phyloP scores from a whole-genome alignment of 2,797 vertebrate species.

The Xenentodon cancila region DNA sequence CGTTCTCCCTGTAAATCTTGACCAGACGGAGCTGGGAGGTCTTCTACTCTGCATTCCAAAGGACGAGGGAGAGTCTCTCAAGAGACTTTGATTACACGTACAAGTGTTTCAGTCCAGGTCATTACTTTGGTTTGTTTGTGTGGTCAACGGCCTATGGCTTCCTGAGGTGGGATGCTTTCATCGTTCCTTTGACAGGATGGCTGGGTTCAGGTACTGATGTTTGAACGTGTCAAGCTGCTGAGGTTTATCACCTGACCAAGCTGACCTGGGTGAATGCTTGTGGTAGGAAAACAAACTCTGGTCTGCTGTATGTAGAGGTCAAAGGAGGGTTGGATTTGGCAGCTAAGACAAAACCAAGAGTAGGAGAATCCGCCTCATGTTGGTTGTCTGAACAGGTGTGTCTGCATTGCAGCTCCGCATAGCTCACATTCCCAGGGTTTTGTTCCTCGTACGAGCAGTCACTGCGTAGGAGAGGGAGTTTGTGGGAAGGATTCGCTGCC shows the following conservation, averaged over 20 bases:
- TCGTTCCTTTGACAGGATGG: conserved; percentile 8
- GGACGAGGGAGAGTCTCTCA: conserved; percentile 15
- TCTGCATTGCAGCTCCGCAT: conserved; percentile 51
- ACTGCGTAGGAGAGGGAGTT: conserved; percentile 38
- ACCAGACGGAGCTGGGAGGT: conserved; percentile 39
- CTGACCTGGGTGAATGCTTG: conserved; percentile 4
- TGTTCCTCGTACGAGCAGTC: conserved; percentile 59
- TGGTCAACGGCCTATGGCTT: conserved; percentile 9
- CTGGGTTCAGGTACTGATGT: not conserved
- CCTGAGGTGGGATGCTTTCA: conserved; percentile 18
- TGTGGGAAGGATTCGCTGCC: conserved; percentile 65
- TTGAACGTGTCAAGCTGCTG: conserved; percentile 4
- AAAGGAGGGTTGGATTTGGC: conserved; percentile 31
- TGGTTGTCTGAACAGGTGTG: conserved; percentile 72
- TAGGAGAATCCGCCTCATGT: conserved; percentile 19
- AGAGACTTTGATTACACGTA: conserved; percentile 39
- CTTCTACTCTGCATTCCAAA: conserved; percentile 36
- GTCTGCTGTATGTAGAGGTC: conserved; percentile 17
- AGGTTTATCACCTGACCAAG: not conserved
- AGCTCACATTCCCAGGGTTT: conserved; percentile 75
- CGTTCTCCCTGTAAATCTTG: conserved; percentile 44
- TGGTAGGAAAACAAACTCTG: conserved; percentile 12
- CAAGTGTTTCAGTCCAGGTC: conserved; percentile 30
- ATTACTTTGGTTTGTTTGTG: conserved; percentile 33
- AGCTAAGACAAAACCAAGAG: conserved; percentile 20